Evolutionary conservation across 2,888 invertebrate genomes (phyloP).

Genomic region (Athripsodes cinereus): DNA sequence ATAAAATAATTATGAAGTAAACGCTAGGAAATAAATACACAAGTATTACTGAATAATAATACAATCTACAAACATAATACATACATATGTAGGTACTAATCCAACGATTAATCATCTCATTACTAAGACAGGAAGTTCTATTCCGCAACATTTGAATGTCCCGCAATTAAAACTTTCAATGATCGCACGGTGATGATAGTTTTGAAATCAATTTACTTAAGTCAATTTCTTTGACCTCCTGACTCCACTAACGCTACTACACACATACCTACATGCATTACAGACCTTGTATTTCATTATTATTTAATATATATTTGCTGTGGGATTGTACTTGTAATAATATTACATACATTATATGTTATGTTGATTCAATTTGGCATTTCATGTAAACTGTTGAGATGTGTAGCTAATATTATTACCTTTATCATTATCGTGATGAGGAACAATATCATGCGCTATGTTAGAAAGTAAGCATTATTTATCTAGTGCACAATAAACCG

Average conservation of each 20-base stretch:
- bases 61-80: too few relatives aligned
- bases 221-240: neutral
- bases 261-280: too few relatives aligned
- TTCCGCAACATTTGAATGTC: too few relatives aligned
- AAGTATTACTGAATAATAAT: too few relatives aligned
- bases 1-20: too few relatives aligned
- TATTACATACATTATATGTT: too few relatives aligned
- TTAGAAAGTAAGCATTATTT: neutral
- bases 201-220: neutral
- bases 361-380: slow-evolving; percentile 2
- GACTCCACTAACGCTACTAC: neutral
- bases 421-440: neutral
- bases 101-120: slow-evolving; percentile 1
- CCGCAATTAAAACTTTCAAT: neutral
- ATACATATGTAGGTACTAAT: too few relatives aligned
- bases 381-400: neutral
- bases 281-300: neutral
- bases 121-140: neutral
- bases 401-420: neutral
- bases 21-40: too few relatives aligned
- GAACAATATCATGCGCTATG: neutral
- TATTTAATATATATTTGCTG: too few relatives aligned
- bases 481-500: too few relatives aligned
- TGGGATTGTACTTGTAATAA: too few relatives aligned
- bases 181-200: neutral